Conservation (phyloP, 30 jellyfish, hydroid and myxozoan genomes). For the Aurelia sp. region DNA sequence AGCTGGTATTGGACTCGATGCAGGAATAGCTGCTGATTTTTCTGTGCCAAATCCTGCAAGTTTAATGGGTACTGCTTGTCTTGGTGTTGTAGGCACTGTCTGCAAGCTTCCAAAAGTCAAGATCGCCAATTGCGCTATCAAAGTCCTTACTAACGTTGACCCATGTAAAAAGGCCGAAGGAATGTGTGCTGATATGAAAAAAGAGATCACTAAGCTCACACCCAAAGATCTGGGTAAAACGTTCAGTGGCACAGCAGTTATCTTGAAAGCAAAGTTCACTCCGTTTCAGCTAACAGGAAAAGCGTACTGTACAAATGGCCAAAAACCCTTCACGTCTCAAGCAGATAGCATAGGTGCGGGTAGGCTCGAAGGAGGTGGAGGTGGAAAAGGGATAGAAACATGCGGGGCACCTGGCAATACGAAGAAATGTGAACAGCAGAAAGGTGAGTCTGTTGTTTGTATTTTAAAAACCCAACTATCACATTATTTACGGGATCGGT, state of each 20-base stretch:
- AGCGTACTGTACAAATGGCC: background rate
- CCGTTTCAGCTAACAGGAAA: background rate
- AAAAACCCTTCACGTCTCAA: background rate
- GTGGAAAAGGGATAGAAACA: background rate
- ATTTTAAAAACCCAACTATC: too few relatives aligned
- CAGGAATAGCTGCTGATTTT: constrained; percentile 39
- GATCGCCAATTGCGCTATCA: constrained; percentile 31
- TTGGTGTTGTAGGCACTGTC: constrained; percentile 20
- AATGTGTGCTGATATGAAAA: background rate
- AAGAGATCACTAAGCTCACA: background rate
- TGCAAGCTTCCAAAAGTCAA: constrained; percentile 19
- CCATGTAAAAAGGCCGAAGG: constrained; percentile 34
- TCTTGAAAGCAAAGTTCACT: background rate
- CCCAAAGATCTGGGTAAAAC: background rate
- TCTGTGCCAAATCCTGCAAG: background rate
- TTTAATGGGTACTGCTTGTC: constrained; percentile 34
- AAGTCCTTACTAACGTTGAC: constrained; percentile 15
- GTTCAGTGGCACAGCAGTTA: background rate
- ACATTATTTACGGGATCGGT: too few relatives aligned
- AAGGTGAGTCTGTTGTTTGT: too few relatives aligned
- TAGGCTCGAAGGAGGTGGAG: background rate
- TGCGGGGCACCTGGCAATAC: constrained; percentile 2
- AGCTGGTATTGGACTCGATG: constrained; percentile 55
- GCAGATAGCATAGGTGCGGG: background rate
- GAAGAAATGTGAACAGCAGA: background rate